Evolutionary conservation across 2,113 vertebrate species (phyloP).

Genomic region (Ictidomys tridecemlineatus): DNA sequence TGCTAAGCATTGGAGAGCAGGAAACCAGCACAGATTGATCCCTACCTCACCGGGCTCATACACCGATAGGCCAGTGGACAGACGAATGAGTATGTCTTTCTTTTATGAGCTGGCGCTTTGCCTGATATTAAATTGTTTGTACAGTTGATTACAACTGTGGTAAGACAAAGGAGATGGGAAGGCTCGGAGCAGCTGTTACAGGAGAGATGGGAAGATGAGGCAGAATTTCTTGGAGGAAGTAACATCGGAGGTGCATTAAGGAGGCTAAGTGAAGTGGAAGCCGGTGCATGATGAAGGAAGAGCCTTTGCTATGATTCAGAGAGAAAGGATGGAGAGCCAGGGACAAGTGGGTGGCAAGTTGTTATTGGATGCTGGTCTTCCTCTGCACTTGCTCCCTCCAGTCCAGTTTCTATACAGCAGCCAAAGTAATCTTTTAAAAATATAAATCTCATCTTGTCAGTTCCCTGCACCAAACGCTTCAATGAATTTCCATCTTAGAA

Average conservation of each 20-base stretch:
- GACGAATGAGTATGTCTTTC: neutral
- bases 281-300: neutral
- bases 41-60: neutral
- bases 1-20: neutral
- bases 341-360: neutral
- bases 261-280: neutral
- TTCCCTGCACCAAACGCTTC: neutral
- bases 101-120: neutral
- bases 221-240: neutral
- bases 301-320: neutral
- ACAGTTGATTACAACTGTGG: neutral
- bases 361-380: neutral
- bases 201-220: neutral
- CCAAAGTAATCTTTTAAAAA: conserved; percentile 8
- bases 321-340: neutral
- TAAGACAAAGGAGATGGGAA: neutral
- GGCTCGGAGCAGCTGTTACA: neutral
- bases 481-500: conserved; percentile 33
- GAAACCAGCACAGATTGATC: neutral
- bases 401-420: conserved; percentile 38
- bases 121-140: neutral
- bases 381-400: neutral
- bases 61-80: too few relatives aligned
- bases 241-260: neutral
- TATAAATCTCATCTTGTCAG: neutral